A percentile compares a stretch with the other conserved stretches of the same genome.
Evolutionary conservation across 2,888 invertebrate species (phyloP).

Genomic region (Pollenia angustigena): DNA sequence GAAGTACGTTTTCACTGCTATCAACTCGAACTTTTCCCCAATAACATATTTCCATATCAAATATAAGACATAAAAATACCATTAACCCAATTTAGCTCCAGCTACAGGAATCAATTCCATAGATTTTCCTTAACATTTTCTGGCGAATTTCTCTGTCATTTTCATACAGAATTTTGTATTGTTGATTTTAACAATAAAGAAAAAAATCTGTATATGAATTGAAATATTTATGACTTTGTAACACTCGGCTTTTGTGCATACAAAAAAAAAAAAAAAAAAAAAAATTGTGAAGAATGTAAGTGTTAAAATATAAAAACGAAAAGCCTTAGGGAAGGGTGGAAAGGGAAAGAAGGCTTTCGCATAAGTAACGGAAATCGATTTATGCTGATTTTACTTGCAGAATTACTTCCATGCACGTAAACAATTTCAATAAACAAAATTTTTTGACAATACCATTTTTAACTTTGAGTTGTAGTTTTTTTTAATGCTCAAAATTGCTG

Average conservation of each 20-base stretch:
- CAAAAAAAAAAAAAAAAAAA: background rate
- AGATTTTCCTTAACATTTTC: conserved; percentile 4
- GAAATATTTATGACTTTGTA: conserved; percentile 10
- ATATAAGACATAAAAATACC: conserved; percentile 27
- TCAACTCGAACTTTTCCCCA: background rate
- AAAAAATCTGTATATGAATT: conserved; percentile 17
- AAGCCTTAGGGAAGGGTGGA: background rate
- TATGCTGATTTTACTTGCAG: conserved; percentile 4
- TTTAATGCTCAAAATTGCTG: too few species aligned
- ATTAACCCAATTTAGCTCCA: conserved; percentile 41
- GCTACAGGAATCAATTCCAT: conserved; percentile 10
- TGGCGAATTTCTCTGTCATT: background rate
- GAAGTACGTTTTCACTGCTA: background rate
- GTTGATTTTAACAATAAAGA: background rate
- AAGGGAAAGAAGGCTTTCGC: background rate
- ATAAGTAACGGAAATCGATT: conserved; percentile 26
- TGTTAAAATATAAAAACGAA: background rate
- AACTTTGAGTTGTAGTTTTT: background rate
- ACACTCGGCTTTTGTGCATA: conserved; percentile 4
- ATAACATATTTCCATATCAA: conserved; percentile 27
- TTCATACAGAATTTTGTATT: background rate
- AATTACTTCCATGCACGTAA: conserved; percentile 29
- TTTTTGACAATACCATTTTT: background rate
- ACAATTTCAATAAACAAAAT: background rate
- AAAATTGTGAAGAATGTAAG: background rate